Evolutionary conservation across 2,888 invertebrate genomes (phyloP).

Genomic region (Anarsia innoxiella): DNA sequence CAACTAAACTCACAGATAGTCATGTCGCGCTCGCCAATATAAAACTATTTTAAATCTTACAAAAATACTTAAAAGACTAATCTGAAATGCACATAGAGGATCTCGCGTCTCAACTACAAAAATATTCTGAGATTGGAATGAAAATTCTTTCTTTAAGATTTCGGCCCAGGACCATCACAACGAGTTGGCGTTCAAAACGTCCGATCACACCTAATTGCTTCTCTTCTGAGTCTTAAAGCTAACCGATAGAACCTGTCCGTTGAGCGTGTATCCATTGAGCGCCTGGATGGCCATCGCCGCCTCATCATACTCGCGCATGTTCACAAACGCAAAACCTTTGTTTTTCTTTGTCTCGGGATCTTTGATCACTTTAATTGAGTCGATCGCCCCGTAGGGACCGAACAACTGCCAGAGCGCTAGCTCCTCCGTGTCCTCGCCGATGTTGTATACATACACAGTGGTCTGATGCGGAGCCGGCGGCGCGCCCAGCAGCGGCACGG

Average conservation of each 20-base stretch:
- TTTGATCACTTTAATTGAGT: conserved; percentile 72
- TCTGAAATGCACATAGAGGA: conserved; percentile 74
- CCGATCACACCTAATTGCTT: conserved; percentile 60
- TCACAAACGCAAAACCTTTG: conserved; percentile 71
- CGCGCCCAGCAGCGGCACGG: conserved; percentile 56
- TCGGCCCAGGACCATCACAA: conserved; percentile 64
- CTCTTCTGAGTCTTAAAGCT: conserved; percentile 75
- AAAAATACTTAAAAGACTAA: conserved; percentile 74
- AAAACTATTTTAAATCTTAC: conserved; percentile 73
- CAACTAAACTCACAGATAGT: conserved; percentile 70
- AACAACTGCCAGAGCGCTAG: conserved; percentile 71
- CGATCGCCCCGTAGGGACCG: conserved; percentile 71
- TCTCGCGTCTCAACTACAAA: conserved; percentile 71
- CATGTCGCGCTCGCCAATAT: conserved; percentile 70
- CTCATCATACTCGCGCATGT: conserved; percentile 73
- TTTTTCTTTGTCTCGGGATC: conserved; percentile 74
- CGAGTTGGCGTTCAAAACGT: conserved; percentile 57
- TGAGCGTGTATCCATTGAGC: conserved; percentile 72
- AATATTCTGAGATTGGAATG: conserved; percentile 76
- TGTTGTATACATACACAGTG: conserved; percentile 72
- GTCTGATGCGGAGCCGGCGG: conserved; percentile 61
- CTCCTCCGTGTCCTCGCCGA: conserved; percentile 71
- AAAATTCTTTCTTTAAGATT: conserved; percentile 58
- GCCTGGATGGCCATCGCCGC: conserved; percentile 72
- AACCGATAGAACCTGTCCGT: conserved; percentile 73